phyloP scores from a whole-genome alignment of 2,888 invertebrate species.

The Nemotelus nigrinus region DNA sequence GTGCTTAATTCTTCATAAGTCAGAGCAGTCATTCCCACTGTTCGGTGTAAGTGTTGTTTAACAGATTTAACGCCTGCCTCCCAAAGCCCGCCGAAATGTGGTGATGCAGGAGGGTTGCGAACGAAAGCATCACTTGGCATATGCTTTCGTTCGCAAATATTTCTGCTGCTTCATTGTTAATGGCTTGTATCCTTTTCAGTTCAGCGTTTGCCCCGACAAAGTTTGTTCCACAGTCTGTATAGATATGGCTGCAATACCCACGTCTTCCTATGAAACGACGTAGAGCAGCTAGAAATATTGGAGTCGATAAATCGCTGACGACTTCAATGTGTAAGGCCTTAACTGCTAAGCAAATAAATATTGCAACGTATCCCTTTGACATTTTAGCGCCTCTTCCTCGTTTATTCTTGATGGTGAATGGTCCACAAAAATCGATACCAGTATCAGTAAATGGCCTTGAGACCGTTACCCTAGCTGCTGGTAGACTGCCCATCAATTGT shows the following conservation, averaged over 20 bases:
- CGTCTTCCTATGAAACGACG: neutral
- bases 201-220: neutral
- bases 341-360: conserved; percentile 48
- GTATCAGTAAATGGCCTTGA: neutral
- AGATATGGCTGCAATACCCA: neutral
- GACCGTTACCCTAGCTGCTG: no score
- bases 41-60: no score
- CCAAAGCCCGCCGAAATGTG: no score
- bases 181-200: neutral
- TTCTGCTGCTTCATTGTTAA: no score
- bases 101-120: no score
- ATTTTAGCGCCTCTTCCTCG: neutral
- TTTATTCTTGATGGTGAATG: neutral
- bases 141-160: no score
- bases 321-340: conserved; percentile 5
- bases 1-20: no score
- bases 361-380: conserved; percentile 46
- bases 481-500: neutral
- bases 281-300: neutral
- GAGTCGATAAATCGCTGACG: neutral
- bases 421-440: conserved; percentile 4
- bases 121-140: no score
- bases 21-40: no score
- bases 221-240: neutral
- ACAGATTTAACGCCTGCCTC: no score